phyloP scores from a whole-genome alignment of 1,140 invertebrate species.

The Cecropterus lyciades region DNA sequence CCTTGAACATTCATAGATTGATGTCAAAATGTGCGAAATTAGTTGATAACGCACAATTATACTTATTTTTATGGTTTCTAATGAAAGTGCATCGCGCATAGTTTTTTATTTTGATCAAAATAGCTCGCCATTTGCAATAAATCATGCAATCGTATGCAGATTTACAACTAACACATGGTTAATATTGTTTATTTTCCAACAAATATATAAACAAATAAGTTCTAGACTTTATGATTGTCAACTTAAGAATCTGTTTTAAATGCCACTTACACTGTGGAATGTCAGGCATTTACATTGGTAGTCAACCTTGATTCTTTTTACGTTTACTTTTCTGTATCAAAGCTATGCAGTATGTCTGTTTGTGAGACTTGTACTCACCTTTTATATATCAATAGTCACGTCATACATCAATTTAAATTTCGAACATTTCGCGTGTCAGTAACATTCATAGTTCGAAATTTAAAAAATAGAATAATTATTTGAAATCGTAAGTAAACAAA shows the following conservation, averaged over 20 bases:
- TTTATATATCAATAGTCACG: too few relatives aligned
- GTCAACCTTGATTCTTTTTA: constrained; percentile 62
- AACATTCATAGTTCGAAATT: too few relatives aligned
- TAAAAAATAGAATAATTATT: too few relatives aligned
- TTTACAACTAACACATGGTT: constrained; percentile 14
- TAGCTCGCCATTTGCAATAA: constrained; percentile 15
- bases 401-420: too few relatives aligned
- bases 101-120: neutral
- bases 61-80: neutral
- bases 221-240: constrained; percentile 46
- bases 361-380: constrained; percentile 2
- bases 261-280: constrained; percentile 45
- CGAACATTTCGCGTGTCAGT: too few relatives aligned
- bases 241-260: constrained; percentile 38
- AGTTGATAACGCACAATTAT: constrained; percentile 5
- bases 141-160: neutral
- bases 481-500: too few relatives aligned
- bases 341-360: constrained; percentile 28
- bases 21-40: constrained; percentile 48
- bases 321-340: constrained; percentile 62
- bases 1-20: constrained; percentile 64
- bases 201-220: too few relatives aligned
- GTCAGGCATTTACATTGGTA: constrained; percentile 51
- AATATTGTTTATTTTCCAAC: constrained; percentile 41
- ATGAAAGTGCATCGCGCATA: neutral